Evolutionary conservation across 2,888 invertebrate species (phyloP).

Genomic region (Clanis bilineata): DNA sequence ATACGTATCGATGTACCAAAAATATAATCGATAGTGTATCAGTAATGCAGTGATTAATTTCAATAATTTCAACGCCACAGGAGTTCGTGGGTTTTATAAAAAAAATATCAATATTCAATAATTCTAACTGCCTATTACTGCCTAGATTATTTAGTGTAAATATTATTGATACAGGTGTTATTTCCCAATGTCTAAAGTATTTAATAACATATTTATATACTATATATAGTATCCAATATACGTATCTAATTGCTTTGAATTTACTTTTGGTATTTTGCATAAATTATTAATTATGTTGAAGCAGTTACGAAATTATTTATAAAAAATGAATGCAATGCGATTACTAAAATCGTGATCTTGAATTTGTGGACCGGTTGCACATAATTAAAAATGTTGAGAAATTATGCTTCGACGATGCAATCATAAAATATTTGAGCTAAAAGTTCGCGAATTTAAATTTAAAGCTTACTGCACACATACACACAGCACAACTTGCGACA

Average conservation of each 20-base stretch:
- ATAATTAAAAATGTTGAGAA: neutral
- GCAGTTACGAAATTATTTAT: neutral
- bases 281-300: neutral
- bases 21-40: neutral
- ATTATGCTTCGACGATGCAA: neutral
- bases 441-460: neutral
- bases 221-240: too few species aligned
- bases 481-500: neutral
- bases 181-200: too few species aligned
- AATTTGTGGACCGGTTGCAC: neutral
- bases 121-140: too few species aligned
- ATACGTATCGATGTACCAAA: neutral
- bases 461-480: neutral
- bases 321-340: neutral
- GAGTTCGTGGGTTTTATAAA: too few species aligned
- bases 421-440: neutral
- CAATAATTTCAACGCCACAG: too few species aligned
- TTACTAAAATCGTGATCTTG: neutral
- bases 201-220: too few species aligned
- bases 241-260: neutral
- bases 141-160: too few species aligned
- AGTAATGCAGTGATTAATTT: too few species aligned
- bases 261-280: neutral
- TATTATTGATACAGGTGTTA: too few species aligned
- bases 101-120: too few species aligned